Conservation (phyloP, 2,797 vertebrate genomes). For the Sebastes iracundus region DNA sequence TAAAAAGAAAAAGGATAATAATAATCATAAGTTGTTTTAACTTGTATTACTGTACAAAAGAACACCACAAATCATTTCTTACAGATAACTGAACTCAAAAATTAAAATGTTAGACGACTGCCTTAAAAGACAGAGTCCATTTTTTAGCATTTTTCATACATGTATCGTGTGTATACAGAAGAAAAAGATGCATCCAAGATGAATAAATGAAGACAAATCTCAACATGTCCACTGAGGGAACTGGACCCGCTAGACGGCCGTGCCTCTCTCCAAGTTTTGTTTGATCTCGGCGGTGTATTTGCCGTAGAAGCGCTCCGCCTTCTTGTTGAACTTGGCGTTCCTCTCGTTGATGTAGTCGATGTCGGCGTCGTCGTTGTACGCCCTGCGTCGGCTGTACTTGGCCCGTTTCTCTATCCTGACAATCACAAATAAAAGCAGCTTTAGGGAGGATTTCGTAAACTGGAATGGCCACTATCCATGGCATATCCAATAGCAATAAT, state of each 20-base stretch:
- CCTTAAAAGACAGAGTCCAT: not conserved
- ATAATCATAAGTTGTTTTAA: not conserved
- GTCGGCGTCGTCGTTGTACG: slow-evolving; percentile 96
- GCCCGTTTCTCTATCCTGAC: slow-evolving; percentile 93
- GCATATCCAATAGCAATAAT: slow-evolving; percentile 60
- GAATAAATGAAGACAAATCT: not conserved
- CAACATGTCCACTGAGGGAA: not conserved
- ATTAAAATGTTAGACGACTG: not conserved
- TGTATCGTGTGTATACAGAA: not conserved
- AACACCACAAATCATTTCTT: slow-evolving; percentile 3
- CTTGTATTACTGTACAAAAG: slow-evolving; percentile 38
- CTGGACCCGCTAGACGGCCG: slow-evolving; percentile 85
- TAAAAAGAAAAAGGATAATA: slow-evolving; percentile 34
- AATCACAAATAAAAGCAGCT: slow-evolving; percentile 46
- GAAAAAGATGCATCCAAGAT: not conserved
- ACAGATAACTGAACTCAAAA: not conserved
- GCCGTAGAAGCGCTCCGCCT: slow-evolving; percentile 96
- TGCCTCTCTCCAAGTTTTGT: slow-evolving; percentile 97
- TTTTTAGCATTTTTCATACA: not conserved
- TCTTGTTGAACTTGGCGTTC: slow-evolving; percentile 99
- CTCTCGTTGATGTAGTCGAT: slow-evolving; percentile 99
- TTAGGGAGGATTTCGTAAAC: slow-evolving; percentile 36
- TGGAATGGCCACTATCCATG: slow-evolving; percentile 11
- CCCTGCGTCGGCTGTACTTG: slow-evolving; percentile 93
- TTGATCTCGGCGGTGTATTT: slow-evolving; percentile 99